Evolutionary conservation across 2,113 vertebrate genomes (phyloP).

Genomic region (Aegithalos caudatus): DNA sequence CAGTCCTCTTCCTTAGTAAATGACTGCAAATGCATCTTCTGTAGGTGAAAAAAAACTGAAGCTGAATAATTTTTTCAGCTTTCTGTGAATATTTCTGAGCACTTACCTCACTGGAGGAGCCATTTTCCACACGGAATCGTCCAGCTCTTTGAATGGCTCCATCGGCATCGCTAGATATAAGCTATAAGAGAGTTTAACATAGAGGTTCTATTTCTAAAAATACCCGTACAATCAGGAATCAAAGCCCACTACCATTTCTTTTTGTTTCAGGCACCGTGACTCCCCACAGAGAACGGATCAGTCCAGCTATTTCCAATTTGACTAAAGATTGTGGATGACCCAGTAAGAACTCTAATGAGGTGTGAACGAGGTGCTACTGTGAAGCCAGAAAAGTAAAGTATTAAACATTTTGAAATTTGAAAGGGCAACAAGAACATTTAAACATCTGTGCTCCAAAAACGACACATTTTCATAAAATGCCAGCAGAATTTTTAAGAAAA

Average conservation of each 20-base stretch:
- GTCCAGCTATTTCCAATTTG: not conserved
- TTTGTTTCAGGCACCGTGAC: not conserved
- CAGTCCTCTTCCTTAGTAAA: not conserved
- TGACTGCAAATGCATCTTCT: not conserved
- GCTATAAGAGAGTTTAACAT: constrained; percentile 67
- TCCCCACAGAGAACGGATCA: not conserved
- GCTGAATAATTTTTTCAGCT: not conserved
- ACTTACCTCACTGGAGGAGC: constrained; percentile 90
- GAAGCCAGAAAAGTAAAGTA: not conserved
- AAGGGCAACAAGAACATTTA: not conserved
- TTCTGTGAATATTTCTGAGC: not conserved
- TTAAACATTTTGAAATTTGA: not conserved
- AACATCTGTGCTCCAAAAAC: not conserved
- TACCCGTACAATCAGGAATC: not conserved
- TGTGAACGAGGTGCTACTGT: not conserved
- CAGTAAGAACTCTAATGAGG: not conserved
- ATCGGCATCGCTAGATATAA: constrained; percentile 97
- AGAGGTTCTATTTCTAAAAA: not conserved
- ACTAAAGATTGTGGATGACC: not conserved
- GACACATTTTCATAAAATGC: not conserved
- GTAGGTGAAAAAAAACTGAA: not conserved
- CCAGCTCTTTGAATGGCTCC: constrained; percentile 98
- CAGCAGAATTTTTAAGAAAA: not conserved
- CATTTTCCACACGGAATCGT: constrained; percentile 96
- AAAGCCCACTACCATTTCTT: not conserved